phyloP scores from a whole-genome alignment of 2,113 vertebrate genomes.

The Bothrops jararaca region DNA sequence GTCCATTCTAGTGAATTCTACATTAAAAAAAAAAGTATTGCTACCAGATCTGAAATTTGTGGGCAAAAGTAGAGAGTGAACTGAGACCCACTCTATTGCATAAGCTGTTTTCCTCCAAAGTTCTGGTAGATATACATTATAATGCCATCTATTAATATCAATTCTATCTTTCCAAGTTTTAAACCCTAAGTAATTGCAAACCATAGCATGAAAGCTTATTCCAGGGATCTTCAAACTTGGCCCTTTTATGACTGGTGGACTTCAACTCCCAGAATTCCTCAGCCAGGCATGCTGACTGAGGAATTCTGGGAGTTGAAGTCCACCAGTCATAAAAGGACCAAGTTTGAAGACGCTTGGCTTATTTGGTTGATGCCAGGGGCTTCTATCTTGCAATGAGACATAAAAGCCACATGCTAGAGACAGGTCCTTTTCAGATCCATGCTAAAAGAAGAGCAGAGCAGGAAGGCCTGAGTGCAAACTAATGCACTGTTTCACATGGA shows the following conservation, averaged over 20 bases:
- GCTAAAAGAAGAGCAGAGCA: conserved; percentile 5
- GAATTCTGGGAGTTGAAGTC: no score
- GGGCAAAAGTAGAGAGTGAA: not conserved
- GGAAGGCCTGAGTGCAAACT: conserved; percentile 22
- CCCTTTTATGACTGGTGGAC: no score
- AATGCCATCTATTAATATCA: conserved; percentile 4
- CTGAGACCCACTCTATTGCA: not conserved
- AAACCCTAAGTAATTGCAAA: not conserved
- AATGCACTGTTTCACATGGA: conserved; percentile 4
- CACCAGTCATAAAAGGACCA: no score
- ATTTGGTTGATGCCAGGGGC: not conserved
- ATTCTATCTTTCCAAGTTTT: not conserved
- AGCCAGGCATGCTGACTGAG: no score
- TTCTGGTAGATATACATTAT: not conserved
- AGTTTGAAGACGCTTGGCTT: no score
- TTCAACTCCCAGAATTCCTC: no score
- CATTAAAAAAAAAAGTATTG: not conserved
- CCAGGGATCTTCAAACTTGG: no score
- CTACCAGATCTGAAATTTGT: not conserved
- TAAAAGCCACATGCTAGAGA: not conserved
- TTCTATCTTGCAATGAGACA: conserved; percentile 2
- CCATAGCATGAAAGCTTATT: not conserved
- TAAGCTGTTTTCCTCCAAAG: not conserved
- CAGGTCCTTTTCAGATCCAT: conserved; percentile 10
- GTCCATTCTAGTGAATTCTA: not conserved